These are phyloP conservation scores for Meda fulgida DNA, from an alignment of 2,797 vertebrate genomes.

Conservation along the genomic window DNA sequence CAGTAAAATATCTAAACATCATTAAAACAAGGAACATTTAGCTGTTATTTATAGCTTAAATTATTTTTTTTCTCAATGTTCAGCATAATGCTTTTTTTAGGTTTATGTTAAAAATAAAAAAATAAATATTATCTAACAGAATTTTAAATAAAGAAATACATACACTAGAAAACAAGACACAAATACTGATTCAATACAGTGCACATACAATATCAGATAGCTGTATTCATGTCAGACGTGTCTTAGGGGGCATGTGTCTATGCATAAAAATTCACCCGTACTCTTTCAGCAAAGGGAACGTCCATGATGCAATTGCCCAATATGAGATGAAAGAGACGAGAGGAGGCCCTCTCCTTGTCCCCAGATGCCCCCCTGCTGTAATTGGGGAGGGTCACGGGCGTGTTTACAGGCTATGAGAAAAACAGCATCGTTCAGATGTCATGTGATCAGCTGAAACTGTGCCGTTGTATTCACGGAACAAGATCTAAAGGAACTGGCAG, in stretches of 20 bases:
- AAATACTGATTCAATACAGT: neutral
- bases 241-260: neutral
- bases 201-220: neutral
- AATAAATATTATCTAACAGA: neutral
- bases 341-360: constrained; percentile 6
- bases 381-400: constrained; percentile 8
- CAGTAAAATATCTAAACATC: neutral
- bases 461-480: constrained; percentile 21
- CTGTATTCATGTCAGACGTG: neutral
- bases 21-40: neutral
- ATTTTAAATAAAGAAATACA: neutral
- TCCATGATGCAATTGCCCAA: neutral
- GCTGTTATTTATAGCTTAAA: neutral
- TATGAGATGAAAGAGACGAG: constrained; percentile 17
- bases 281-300: neutral
- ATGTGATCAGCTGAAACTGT: constrained; percentile 21
- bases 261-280: neutral
- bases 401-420: constrained; percentile 25
- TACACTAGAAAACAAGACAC: neutral
- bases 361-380: neutral
- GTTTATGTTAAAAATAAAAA: neutral
- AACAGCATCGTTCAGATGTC: neutral
- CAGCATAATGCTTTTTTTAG: neutral
- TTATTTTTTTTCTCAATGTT: neutral
- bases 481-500: constrained; percentile 30